phyloP scores from a whole-genome alignment of 2,888 invertebrate species.

The Tigriopus californicus region DNA sequence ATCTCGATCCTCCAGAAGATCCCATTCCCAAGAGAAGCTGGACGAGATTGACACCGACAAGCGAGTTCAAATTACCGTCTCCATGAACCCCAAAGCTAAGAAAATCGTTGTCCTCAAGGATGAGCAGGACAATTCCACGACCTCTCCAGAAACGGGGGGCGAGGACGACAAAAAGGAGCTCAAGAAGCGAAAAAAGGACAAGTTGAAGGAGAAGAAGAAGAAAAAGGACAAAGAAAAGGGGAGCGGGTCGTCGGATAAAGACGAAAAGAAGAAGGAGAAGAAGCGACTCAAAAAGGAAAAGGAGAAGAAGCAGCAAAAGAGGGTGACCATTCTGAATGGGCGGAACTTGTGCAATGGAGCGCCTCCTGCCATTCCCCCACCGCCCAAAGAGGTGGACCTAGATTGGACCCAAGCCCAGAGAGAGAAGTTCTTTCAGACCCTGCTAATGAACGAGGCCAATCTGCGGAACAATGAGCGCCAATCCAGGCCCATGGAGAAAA shows the following conservation, averaged over 20 bases:
- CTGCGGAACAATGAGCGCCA: background rate
- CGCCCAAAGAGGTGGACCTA: background rate
- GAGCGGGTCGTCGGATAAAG: background rate
- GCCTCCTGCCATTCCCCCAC: background rate
- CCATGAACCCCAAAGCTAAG: background rate
- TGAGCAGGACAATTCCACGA: conserved; percentile 2
- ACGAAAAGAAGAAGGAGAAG: background rate
- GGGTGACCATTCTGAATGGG: background rate
- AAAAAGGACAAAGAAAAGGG: background rate
- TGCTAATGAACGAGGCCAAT: background rate
- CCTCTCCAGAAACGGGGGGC: conserved; percentile 2
- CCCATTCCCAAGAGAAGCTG: too few relatives aligned
- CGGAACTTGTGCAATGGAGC: too few relatives aligned
- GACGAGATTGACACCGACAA: background rate
- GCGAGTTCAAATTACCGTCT: background rate
- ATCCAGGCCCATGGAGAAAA: background rate
- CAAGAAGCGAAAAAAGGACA: background rate
- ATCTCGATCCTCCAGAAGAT: background rate
- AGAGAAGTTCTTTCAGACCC: background rate
- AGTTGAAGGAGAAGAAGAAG: background rate
- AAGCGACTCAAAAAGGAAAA: background rate
- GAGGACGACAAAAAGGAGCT: background rate
- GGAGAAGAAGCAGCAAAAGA: background rate
- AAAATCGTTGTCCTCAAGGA: background rate
- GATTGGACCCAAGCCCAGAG: background rate